Evolutionary conservation across 2,113 vertebrate genomes (phyloP).

Genomic region (Fulica atra): DNA sequence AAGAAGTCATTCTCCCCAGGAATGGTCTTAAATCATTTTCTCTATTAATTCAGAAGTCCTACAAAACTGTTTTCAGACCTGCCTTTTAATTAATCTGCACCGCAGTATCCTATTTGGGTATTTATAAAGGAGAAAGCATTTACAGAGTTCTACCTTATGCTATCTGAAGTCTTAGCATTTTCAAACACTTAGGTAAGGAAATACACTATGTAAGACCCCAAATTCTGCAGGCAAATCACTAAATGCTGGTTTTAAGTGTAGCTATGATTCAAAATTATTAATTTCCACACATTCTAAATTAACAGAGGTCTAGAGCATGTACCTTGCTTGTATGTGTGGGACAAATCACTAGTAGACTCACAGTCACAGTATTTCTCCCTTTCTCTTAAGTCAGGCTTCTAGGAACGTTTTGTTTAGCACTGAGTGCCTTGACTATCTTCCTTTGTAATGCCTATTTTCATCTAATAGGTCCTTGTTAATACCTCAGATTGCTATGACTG

Average conservation of each 20-base stretch:
- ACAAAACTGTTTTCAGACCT: not conserved
- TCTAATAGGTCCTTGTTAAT: not conserved
- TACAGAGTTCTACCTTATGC: not conserved
- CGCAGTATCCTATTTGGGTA: not conserved
- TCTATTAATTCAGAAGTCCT: not conserved
- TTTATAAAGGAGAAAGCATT: not conserved
- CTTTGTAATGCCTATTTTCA: not conserved
- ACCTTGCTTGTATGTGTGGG: not conserved
- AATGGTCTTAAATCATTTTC: not conserved
- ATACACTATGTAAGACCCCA: not conserved
- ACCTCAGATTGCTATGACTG: not conserved
- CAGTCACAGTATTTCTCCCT: not conserved
- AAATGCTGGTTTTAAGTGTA: not conserved
- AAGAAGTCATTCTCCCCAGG: not conserved
- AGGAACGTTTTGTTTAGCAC: not conserved
- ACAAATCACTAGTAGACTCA: not conserved
- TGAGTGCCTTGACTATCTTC: not conserved
- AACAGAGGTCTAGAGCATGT: not conserved
- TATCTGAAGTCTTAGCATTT: not conserved
- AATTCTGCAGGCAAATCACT: not conserved
- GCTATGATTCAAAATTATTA: not conserved
- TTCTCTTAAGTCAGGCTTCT: not conserved
- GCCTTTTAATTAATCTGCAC: not conserved
- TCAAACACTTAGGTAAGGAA: not conserved
- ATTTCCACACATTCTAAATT: not conserved